Percentiles rank a stretch among this genome's conserved stretches.
Evolutionary conservation across 2,113 vertebrate species (phyloP).

Genomic region (Ictidomys tridecemlineatus): DNA sequence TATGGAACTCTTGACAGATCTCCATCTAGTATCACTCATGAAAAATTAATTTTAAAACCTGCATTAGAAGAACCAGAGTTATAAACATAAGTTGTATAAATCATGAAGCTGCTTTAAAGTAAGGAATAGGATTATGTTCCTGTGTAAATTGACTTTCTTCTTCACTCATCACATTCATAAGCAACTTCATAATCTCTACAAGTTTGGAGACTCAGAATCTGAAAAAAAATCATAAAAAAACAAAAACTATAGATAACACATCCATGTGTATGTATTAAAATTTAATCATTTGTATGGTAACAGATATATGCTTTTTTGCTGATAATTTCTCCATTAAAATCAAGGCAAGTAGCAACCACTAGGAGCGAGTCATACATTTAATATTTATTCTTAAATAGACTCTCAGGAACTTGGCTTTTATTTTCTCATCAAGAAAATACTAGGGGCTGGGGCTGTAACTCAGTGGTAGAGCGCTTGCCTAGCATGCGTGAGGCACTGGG

Average conservation of each 20-base stretch:
- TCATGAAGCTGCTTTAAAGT: conserved; percentile 63
- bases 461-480: too few species aligned
- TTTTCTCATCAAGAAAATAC: conserved; percentile 34
- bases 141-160: conserved; percentile 75
- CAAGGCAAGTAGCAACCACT: conserved; percentile 15
- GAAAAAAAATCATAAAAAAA: conserved; percentile 12
- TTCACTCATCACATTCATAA: conserved; percentile 73
- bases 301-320: background rate
- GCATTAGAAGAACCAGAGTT: conserved; percentile 51
- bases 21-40: background rate
- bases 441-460: background rate
- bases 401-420: background rate
- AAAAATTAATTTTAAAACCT: conserved; percentile 68
- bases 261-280: background rate
- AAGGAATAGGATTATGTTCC: conserved; percentile 73
- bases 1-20: background rate
- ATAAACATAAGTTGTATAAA: conserved; percentile 72
- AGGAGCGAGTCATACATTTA: background rate
- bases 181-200: conserved; percentile 74
- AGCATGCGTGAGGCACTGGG: too few species aligned
- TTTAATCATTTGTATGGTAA: background rate
- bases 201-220: conserved; percentile 13
- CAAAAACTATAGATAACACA: background rate
- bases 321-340: conserved; percentile 52
- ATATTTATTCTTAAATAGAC: conserved; percentile 18